These are phyloP conservation scores for Oncorhynchus gorbuscha DNA, from an alignment of 2,113 vertebrate species.

Conservation along the genomic window DNA sequence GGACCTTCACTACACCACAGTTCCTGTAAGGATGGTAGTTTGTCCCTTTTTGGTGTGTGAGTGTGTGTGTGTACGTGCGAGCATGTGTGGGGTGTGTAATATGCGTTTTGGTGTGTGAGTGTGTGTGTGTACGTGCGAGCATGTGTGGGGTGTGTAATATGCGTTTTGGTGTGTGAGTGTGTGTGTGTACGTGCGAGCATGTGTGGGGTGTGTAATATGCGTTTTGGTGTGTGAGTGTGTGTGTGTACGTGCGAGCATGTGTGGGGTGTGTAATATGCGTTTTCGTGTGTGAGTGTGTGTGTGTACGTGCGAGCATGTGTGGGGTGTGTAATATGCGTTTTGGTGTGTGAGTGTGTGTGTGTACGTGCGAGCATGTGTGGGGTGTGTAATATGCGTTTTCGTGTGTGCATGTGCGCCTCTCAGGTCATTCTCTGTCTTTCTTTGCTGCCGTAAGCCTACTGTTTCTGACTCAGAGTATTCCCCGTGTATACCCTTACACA, in stretches of 20 bases:
- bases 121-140: too few relatives aligned
- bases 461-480: too few relatives aligned
- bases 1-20: conserved; percentile 18
- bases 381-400: neutral
- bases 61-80: neutral
- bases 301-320: too few relatives aligned
- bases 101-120: neutral
- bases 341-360: conserved; percentile 21
- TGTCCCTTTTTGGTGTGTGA: conserved; percentile 15
- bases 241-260: too few relatives aligned
- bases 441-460: too few relatives aligned
- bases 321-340: neutral
- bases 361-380: too few relatives aligned
- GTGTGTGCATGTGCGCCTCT: neutral
- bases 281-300: neutral
- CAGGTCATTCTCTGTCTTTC: too few relatives aligned
- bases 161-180: neutral
- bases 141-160: neutral
- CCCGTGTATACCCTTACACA: too few relatives aligned
- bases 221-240: neutral
- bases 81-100: neutral
- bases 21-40: neutral
- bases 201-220: neutral
- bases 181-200: too few relatives aligned
- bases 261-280: neutral